Evolutionary conservation across 2,888 invertebrate genomes (phyloP), one percentile per base, ranked within the genome.

Genomic region (Melinaea menophilus): DNA sequence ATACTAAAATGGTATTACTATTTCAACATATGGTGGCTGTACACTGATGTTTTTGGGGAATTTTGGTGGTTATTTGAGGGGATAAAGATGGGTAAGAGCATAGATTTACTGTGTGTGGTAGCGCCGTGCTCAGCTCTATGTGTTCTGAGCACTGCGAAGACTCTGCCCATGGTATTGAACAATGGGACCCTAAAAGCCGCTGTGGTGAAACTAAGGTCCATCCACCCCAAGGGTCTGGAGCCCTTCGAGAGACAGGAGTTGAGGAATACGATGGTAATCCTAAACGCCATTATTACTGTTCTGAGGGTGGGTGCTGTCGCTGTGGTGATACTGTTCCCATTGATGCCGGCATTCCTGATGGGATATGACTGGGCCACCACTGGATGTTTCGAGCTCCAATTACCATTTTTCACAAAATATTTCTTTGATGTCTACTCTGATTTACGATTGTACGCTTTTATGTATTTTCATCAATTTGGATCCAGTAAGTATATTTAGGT

Each of bases 381-480:
- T 0, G 83, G 82, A 0, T 66, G 69, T 5, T 67, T 74, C 2
- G 72, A 75, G 3, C 68, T 81, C 4, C 74, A 72, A 5, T 78
- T 84, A 61, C 86, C 87, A 0, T 88, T 73, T 64, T 51, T 67
- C 11, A 79, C 81, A 1, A 80, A 79, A 56, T 87, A 85, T 59
- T 82, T 77, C 63, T 82, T 83, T 57, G 80, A 87, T 68, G 74
- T 75, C 2, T 78, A 77, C 51, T 67, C 75, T 3, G 79, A 72
- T 37, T 72, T 75, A n/a, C 58, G 74, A 0, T 74, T 68, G 48
- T 86, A 79, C 77, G 80, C 82, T 0, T 73, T 76, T 45, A 72
- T 81, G 0, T 86, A 82, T 64, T n/a, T 84, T n/a, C 79, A 78
- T 56, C 86, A 86, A 62, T 62, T 79, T 65, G 81, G 79, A 78